Conservation (phyloP, 2,113 vertebrate species). For the human region DNA sequence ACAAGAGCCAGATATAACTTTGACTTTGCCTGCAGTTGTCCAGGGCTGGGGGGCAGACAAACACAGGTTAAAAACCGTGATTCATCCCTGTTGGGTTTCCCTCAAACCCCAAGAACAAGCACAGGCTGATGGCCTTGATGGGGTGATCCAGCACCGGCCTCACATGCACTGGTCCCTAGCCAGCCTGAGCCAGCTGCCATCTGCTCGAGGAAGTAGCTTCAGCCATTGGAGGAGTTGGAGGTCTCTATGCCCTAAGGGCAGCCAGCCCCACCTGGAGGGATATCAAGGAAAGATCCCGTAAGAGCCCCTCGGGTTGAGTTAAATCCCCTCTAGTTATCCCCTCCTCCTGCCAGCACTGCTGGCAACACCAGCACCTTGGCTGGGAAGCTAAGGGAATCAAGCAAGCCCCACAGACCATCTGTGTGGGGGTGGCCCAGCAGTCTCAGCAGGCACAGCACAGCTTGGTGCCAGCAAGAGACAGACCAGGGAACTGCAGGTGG, state of each 20-base stretch:
- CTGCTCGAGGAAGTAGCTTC: background rate
- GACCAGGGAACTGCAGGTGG: background rate
- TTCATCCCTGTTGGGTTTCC: background rate
- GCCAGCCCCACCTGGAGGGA: background rate
- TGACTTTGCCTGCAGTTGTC: background rate
- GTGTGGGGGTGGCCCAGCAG: background rate
- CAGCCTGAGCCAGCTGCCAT: background rate
- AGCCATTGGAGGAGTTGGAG: background rate
- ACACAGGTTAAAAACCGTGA: background rate
- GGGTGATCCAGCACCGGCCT: background rate
- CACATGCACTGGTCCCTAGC: rapidly evolving
- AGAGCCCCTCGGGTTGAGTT: background rate
- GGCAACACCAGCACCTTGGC: background rate
- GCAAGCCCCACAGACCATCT: background rate
- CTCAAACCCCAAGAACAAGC: background rate
- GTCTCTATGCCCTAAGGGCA: background rate
- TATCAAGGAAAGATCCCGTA: background rate
- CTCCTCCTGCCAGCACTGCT: background rate
- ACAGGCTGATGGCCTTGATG: background rate
- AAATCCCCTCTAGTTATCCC: background rate
- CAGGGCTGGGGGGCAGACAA: background rate
- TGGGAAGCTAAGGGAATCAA: background rate
- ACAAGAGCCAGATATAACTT: background rate
- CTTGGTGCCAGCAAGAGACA: background rate
- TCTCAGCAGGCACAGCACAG: background rate